phyloP scores from a whole-genome alignment of 2,797 vertebrate genomes.

The Sphenopsis melanotis region DNA sequence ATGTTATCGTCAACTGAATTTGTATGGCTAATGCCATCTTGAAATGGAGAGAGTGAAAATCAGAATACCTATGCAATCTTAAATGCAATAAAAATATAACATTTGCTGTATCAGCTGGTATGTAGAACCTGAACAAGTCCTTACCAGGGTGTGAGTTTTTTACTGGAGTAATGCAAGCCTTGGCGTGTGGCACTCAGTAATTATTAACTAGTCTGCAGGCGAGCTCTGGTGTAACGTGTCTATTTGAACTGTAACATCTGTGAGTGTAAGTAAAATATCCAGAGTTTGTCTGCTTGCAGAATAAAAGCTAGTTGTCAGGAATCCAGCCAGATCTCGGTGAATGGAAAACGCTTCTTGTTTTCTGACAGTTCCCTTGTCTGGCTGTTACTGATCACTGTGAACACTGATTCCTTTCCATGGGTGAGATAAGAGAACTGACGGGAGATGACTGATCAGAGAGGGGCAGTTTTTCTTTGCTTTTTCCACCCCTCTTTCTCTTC shows the following conservation, averaged over 20 bases:
- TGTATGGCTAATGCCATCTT: neutral
- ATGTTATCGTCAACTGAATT: neutral
- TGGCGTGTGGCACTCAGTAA: neutral
- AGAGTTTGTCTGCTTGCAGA: neutral
- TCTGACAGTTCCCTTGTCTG: neutral
- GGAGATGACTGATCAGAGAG: neutral
- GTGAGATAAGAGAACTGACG: neutral
- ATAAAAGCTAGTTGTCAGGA: slow-evolving; percentile 19
- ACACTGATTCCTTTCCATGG: neutral
- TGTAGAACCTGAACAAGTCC: slow-evolving; percentile 13
- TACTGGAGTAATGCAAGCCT: neutral
- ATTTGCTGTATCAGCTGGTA: neutral
- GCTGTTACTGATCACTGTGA: neutral
- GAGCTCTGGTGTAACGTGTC: neutral
- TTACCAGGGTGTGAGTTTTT: neutral
- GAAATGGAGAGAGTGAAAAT: neutral
- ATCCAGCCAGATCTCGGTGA: neutral
- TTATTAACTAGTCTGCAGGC: slow-evolving; percentile 29
- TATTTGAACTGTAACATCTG: slow-evolving; percentile 34
- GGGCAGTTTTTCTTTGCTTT: neutral
- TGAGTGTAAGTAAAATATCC: slow-evolving; percentile 6
- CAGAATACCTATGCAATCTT: neutral
- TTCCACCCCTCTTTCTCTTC: neutral
- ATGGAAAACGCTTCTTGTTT: neutral
- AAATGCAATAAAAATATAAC: neutral